Base-by-base conservation (phyloP, 2,113 vertebrate species). In the Cathartes aura region DNA sequence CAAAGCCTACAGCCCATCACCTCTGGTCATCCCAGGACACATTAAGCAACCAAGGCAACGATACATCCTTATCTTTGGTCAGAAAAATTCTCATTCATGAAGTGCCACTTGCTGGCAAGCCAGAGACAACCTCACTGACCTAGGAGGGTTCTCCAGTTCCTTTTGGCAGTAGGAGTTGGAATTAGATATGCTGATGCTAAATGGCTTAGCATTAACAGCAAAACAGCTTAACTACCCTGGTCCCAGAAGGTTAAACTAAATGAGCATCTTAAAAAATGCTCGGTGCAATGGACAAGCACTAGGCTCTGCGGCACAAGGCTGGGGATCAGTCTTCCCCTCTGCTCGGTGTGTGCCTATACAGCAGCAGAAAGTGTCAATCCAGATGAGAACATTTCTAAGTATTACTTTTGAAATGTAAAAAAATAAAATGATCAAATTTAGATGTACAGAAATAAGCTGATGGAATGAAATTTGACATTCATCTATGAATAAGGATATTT, bases 211-310 rank as follows among this genome's bases (percentile, higher is more conserved):
- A 91, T 91, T 93, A 96, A 81, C 48, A 74, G 82, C 72, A 87
- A 40, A 86, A 81, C 80, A 93, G 92, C 92, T 95, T 95, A 95
- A 89, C 43, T 43, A 34, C n/a, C 55, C 88, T 81, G 59, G 59
- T 74, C 55, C 75, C 86, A 94, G 88, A 92, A 93, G 80, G 88
- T 96, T 84, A 82, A 94, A 93, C 88, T 94, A 76, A 82, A 82
- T 23, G 75, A 97, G 82, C 72, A 68, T 96, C 86, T 96, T 93
- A 89, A 81, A 92, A 94, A 89, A 40, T 0, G 3, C 52, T 48
- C 84, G 21, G 29, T 24, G 68, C 73, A 38, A 19, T 32, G 82
- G 81, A n/a, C 55, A 56, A 83, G 68, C 60, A 15, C 40, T 38
- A 30, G 70, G 52, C 40, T 86, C 30, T 21, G 8, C 0, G 3